Evolutionary conservation across 2,888 invertebrate genomes (phyloP).

Genomic region (Uropetala carovei): DNA sequence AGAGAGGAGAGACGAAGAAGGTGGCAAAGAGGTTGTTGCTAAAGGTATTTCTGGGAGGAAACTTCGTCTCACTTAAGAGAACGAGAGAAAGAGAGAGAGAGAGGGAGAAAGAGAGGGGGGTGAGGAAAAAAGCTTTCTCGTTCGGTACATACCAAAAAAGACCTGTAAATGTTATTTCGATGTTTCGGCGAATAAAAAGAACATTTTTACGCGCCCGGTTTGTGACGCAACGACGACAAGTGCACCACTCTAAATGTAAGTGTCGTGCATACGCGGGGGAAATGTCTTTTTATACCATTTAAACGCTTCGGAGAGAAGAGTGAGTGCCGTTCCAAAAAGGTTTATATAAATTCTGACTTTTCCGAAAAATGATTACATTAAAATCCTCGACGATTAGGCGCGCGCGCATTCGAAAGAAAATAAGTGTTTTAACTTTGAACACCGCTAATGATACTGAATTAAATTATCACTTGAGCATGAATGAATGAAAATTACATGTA

Average conservation of each 20-base stretch:
- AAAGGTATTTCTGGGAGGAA: neutral
- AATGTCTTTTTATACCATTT: neutral
- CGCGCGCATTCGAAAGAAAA: too few relatives aligned
- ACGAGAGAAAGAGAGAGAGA: neutral
- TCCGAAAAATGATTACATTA: neutral
- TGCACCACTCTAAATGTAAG: neutral
- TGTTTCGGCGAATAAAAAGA: neutral
- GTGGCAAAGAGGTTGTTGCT: neutral
- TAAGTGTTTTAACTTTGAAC: too few relatives aligned
- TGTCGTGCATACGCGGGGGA: neutral
- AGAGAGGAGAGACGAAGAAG: too few relatives aligned
- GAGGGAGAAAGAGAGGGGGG: neutral
- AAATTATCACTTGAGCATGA: too few relatives aligned
- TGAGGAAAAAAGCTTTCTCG: neutral
- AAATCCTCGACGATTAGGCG: neutral
- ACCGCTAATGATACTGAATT: too few relatives aligned
- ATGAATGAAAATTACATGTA: too few relatives aligned
- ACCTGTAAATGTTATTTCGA: neutral
- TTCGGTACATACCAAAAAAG: slow-evolving; percentile 11
- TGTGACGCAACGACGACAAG: neutral
- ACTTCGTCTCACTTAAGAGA: neutral
- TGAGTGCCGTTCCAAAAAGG: neutral
- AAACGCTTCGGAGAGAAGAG: neutral
- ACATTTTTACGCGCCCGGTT: neutral
- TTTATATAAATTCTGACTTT: neutral